phyloP scores from a whole-genome alignment of 2,888 invertebrate genomes.

The Hemithea aestivaria region DNA sequence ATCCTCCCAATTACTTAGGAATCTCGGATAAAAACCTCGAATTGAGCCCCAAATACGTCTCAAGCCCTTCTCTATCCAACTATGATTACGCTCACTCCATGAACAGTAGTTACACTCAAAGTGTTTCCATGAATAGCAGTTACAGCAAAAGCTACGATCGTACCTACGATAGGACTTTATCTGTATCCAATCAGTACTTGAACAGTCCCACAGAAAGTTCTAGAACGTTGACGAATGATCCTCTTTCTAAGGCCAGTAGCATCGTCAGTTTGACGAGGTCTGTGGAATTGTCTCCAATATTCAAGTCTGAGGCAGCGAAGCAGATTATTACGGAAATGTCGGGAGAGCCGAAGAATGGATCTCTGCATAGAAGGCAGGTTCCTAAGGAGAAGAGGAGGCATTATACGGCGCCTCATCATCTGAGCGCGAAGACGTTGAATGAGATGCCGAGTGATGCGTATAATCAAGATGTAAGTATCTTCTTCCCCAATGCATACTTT shows the following conservation, averaged over 20 bases:
- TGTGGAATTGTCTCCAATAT: slow-evolving; percentile 86
- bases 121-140: slow-evolving; percentile 65
- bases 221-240: slow-evolving; percentile 69
- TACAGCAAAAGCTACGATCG: slow-evolving; percentile 65
- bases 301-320: slow-evolving; percentile 91
- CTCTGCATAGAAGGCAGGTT: slow-evolving; percentile 82
- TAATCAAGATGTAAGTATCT: slow-evolving; percentile 72
- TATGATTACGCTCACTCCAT: slow-evolving; percentile 68
- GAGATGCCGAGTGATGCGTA: slow-evolving; percentile 72
- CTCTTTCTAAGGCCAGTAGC: slow-evolving; percentile 70
- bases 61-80: slow-evolving; percentile 69
- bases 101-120: slow-evolving; percentile 65
- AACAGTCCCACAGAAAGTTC: slow-evolving; percentile 71
- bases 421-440: slow-evolving; percentile 81
- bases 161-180: slow-evolving; percentile 55
- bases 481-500: no score
- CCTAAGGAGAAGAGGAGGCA: slow-evolving; percentile 91
- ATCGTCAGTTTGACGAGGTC: slow-evolving; percentile 66
- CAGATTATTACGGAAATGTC: slow-evolving; percentile 92
- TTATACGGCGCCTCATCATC: slow-evolving; percentile 90
- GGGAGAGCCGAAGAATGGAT: slow-evolving; percentile 76
- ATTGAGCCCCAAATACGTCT: slow-evolving; percentile 68
- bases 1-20: slow-evolving; percentile 52
- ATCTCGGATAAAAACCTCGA: slow-evolving; percentile 60
- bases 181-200: slow-evolving; percentile 66